Conservation (phyloP, 2,888 invertebrate species). For the Teleogryllus oceanicus region DNA sequence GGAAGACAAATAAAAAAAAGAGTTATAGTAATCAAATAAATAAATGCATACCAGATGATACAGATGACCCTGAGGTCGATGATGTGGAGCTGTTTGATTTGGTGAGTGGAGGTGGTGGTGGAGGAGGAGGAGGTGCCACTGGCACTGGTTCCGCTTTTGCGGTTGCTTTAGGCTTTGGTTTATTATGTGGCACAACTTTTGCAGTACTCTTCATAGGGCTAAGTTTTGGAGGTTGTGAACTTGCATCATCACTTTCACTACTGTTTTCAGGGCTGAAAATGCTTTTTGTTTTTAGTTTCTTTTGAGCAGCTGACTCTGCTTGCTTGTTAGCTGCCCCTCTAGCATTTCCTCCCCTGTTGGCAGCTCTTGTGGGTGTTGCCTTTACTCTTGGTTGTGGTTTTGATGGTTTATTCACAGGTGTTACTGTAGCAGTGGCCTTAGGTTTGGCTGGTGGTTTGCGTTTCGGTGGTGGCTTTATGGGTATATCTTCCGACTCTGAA, state of each 20-base stretch:
- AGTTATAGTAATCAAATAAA: no score
- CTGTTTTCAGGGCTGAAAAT: slow-evolving; percentile 80
- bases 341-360: slow-evolving; percentile 38
- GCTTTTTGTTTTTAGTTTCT: slow-evolving; percentile 64
- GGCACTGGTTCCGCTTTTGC: slow-evolving; percentile 29
- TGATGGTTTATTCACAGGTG: slow-evolving; percentile 53
- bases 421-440: slow-evolving; percentile 59
- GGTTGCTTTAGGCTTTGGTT: slow-evolving; percentile 43
- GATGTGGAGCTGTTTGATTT: slow-evolving; percentile 40
- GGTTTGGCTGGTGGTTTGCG: slow-evolving; percentile 58
- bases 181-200: slow-evolving; percentile 35
- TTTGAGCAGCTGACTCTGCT: slow-evolving; percentile 41
- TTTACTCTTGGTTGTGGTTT: slow-evolving; percentile 46
- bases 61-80: slow-evolving; percentile 40
- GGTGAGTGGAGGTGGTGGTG: slow-evolving; percentile 31
- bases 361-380: slow-evolving; percentile 40
- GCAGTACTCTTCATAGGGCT: slow-evolving; percentile 47
- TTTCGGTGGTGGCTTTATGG: slow-evolving; percentile 48
- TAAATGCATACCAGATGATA: slow-evolving; percentile 38
- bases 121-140: slow-evolving; percentile 26
- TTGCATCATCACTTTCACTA: slow-evolving; percentile 56
- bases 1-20: no score
- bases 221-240: slow-evolving; percentile 48
- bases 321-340: slow-evolving; percentile 40
- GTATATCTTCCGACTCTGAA: slow-evolving; percentile 58